Evolutionary conservation across 2,113 vertebrate species (phyloP).

Genomic region (Coregonus clupeaformis): DNA sequence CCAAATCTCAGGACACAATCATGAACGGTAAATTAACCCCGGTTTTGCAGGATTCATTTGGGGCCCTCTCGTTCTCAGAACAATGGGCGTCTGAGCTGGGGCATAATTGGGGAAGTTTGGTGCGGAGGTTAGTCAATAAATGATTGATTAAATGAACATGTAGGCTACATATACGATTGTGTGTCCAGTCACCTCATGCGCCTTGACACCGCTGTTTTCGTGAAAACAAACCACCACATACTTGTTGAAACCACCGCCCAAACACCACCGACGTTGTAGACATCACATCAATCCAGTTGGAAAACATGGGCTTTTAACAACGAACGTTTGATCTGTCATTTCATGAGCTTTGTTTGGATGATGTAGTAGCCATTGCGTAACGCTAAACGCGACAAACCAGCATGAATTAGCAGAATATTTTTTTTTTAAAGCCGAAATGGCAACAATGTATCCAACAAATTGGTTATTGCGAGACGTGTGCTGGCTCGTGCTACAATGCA

Average conservation of each 20-base stretch:
- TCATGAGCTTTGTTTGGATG: not conserved
- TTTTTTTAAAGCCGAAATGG: too few species aligned
- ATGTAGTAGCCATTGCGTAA: not conserved
- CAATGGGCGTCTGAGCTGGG: conserved; percentile 4
- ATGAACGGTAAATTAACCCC: not conserved
- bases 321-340: not conserved
- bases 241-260: conserved; percentile 19
- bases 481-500: not conserved
- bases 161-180: not conserved
- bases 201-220: not conserved
- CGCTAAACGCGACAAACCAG: too few species aligned
- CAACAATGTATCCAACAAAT: not conserved
- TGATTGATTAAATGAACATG: too few species aligned
- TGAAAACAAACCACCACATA: not conserved
- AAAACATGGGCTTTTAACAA: not conserved
- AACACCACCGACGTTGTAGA: conserved; percentile 19
- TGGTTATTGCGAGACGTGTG: not conserved
- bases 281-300: too few species aligned
- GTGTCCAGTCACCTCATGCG: not conserved
- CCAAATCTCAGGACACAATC: not conserved
- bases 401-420: too few species aligned
- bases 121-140: too few species aligned
- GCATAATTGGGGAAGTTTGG: not conserved
- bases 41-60: conserved; percentile 1
- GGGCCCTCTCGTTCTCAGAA: not conserved